Base-by-base conservation (phyloP, 92 coral and sea anemone genomes). In the Parazoanthus swiftii region DNA sequence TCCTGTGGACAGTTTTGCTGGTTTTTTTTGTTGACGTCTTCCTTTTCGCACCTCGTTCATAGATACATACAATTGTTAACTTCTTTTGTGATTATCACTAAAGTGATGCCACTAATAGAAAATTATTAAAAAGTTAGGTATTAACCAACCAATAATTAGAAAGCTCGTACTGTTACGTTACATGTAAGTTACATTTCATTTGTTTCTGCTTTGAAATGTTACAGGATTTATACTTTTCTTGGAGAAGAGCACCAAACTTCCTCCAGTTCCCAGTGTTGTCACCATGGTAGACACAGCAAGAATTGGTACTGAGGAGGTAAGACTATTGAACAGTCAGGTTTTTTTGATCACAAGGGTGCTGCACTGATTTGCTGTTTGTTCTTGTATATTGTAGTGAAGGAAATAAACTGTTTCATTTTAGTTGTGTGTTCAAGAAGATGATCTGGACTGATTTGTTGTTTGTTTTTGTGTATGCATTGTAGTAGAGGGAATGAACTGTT, bases 221-320 rank as follows among this genome's bases (percentile, higher is more conserved):
- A 50, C 56, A 50, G 56, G 56, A 50, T 50, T 50, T 50, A 50
- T 50, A 67, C 9, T 67, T 67, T 67, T 67, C 0, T 67, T 67
- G 2, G 74, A 67, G 74, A 67, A 18, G 74, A 67, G 74, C 35
- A 67, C 26, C 74, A 67, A 67, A 67, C 74, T 50, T 67, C 74
- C 74, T 67, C 74, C 74, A 74, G 78, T 29, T 74, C 77, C 77
- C 0, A n/a, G 77, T 73, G 77, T 73, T 73, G 77, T 73, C 77
- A 73, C 77, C 77, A 73, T 73, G 70, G 70, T 63, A 63, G 70
- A 15, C 70, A 63, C 70, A 63, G 70, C 70, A 63, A 63, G 77
- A 73, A 73, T 73, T 42, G 77, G 77, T 73, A 63, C 70, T 63
- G 70, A 63, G 70, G 70, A 29, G 33, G 33, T 29, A 29, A 29